Conservation (phyloP, 2,113 vertebrate species). For the Datnioides undecimradiatus region DNA sequence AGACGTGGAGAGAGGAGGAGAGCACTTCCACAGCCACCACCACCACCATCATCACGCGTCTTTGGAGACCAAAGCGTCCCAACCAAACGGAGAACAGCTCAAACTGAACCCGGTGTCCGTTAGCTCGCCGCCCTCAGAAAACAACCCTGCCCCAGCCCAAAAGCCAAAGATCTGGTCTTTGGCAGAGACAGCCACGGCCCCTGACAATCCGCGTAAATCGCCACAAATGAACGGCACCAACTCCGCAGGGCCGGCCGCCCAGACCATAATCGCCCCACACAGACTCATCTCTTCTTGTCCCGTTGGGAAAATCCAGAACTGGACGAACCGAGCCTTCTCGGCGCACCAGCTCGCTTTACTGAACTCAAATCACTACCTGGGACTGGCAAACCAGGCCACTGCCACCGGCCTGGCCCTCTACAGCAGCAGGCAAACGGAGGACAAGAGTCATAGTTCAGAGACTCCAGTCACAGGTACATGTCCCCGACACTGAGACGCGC, state of each 20-base stretch:
- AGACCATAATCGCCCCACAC: constrained; percentile 85
- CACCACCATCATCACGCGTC: constrained; percentile 72
- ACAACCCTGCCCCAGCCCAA: constrained; percentile 85
- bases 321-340: constrained; percentile 93
- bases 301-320: constrained; percentile 94
- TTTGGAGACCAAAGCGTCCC: constrained; percentile 82
- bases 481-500: constrained; percentile 84
- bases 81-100: constrained; percentile 79
- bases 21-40: constrained; percentile 79
- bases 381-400: constrained; percentile 88
- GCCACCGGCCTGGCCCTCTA: constrained; percentile 87
- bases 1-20: constrained; percentile 78
- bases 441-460: constrained; percentile 88
- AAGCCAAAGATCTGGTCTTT: constrained; percentile 99
- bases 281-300: constrained; percentile 96
- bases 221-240: constrained; percentile 84
- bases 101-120: constrained; percentile 85
- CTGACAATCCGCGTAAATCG: constrained; percentile 95
- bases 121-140: constrained; percentile 87
- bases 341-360: constrained; percentile 92
- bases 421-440: constrained; percentile 87
- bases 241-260: constrained; percentile 78
- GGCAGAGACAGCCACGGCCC: constrained; percentile 96
- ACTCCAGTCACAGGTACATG: constrained; percentile 91
- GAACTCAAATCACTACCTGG: constrained; percentile 93